Base-by-base conservation (phyloP, 2,888 invertebrate genomes). In the Trachelus tabidus region DNA sequence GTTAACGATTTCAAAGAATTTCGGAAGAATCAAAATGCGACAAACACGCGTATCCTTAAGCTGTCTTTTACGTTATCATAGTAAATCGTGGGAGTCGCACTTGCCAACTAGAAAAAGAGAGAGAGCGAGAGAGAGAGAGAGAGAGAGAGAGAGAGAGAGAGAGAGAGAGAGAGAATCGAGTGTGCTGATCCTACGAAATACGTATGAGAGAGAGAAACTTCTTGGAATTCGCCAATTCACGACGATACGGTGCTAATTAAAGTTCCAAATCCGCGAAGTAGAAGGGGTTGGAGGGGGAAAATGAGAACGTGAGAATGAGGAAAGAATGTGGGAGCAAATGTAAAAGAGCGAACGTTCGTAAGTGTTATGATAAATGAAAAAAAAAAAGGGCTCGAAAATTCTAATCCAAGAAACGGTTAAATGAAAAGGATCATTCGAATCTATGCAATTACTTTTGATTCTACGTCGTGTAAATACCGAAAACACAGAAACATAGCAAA, bases 211-310 rank as follows among this genome's bases (percentile, higher is more conserved):
- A 73, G 73, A 75, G 34, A 77, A 79, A 30, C 73, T 76, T 73
- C 75, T 79, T 79, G 80, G 76, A 76, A 69, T 31, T 69, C 30
- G 69, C 40, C 15, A 75, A 34, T 81, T 79, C 82, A 80, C 78
- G 81, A 85, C 86, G 87, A 88, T 86, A 88, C 89, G 90, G 90
- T 90, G 90, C 90, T 90, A 89, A 85, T 84, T 84, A 80, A 88
- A 89, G 89, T 89, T 89, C 89, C 89, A 89, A 81, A 40, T 37
- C 40, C 74, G 79, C 79, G 80, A 75, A 31, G 74, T 77, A 74
- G 75, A 74, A 40, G 73, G 35, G 31, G 79, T 69, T 68, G 35
- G 40, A 35, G 75, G 76, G 76, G 11, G 34, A 34, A 34, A 11
- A 34, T 0, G 76, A 30, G 73, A 37, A 37, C 37, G 37, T 35